These are phyloP conservation scores for Celastrina argiolus DNA, from an alignment of 2,888 invertebrate genomes.

Conservation along the genomic window DNA sequence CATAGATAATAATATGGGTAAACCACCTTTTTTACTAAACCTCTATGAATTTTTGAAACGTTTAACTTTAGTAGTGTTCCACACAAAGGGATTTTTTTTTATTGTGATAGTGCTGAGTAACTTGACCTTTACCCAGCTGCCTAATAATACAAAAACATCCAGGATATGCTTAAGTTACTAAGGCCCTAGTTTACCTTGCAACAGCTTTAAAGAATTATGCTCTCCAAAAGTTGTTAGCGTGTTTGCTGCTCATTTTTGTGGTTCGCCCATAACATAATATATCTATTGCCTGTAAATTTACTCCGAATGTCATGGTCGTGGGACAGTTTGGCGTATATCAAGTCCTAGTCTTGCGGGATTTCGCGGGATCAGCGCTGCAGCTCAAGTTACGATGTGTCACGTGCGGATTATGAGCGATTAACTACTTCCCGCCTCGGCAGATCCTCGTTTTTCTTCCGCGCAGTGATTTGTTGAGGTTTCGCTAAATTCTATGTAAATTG, in stretches of 20 bases:
- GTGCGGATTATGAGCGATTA: constrained; percentile 34
- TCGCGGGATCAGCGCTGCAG: constrained; percentile 27
- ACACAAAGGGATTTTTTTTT: too few relatives aligned
- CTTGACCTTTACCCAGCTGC: too few relatives aligned
- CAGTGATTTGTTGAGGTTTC: constrained; percentile 8
- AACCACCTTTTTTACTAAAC: too few relatives aligned
- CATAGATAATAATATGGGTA: too few relatives aligned
- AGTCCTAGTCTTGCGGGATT: constrained; percentile 24
- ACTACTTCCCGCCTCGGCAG: constrained; percentile 19
- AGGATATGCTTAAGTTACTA: too few relatives aligned
- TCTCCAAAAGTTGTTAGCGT: background rate
- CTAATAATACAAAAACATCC: too few relatives aligned
- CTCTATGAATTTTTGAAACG: too few relatives aligned
- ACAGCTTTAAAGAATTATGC: background rate
- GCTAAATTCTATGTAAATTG: background rate
- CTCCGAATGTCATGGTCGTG: background rate
- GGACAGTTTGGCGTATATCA: constrained; percentile 17
- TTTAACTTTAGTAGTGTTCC: too few relatives aligned
- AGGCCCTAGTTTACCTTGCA: background rate
- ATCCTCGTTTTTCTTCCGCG: background rate
- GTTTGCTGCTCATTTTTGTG: background rate
- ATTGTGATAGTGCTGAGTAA: too few relatives aligned
- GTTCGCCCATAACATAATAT: background rate
- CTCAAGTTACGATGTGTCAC: constrained; percentile 33
- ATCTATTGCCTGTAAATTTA: background rate